A percentile compares a stretch with the other conserved stretches of the same genome.
Evolutionary conservation across 2,797 vertebrate species (phyloP).

Genomic region (Dendrocincla tyrannina): DNA sequence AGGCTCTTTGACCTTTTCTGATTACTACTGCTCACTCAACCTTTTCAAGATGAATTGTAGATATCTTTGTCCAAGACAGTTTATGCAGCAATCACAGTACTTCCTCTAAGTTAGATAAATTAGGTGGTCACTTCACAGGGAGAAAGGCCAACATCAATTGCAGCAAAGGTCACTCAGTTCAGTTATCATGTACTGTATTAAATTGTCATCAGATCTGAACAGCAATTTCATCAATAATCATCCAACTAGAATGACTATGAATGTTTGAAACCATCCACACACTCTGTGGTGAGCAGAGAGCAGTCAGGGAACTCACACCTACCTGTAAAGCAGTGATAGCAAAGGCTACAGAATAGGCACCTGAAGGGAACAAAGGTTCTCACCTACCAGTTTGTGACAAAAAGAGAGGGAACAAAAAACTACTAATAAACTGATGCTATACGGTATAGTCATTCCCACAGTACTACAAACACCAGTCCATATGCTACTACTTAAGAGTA

Average conservation of each 20-base stretch:
- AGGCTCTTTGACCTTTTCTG: constrained; percentile 68
- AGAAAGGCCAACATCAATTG: constrained; percentile 73
- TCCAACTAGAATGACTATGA: constrained; percentile 56
- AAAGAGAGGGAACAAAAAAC: background rate
- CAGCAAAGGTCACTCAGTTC: constrained; percentile 73
- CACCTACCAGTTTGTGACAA: background rate
- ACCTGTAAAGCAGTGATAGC: background rate
- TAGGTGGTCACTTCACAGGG: constrained; percentile 73
- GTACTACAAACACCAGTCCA: accelerated
- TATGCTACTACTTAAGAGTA: background rate
- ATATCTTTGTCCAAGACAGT: constrained; percentile 69
- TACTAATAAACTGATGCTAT: background rate
- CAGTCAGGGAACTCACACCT: background rate
- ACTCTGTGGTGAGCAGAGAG: background rate
- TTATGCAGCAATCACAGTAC: constrained; percentile 75
- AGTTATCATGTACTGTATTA: constrained; percentile 74
- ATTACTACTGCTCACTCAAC: constrained; percentile 60
- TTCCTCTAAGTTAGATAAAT: constrained; percentile 80
- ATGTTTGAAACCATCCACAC: constrained; percentile 14
- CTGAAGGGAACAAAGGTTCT: background rate
- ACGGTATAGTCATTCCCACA: background rate
- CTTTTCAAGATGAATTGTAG: constrained; percentile 72
- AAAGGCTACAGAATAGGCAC: background rate
- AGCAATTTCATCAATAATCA: constrained; percentile 73
- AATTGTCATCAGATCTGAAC: constrained; percentile 73